Evolutionary conservation across 92 coral and sea anemone species (phyloP), one percentile per base, ranked within the genome.

Genomic region (Porites lobata): DNA sequence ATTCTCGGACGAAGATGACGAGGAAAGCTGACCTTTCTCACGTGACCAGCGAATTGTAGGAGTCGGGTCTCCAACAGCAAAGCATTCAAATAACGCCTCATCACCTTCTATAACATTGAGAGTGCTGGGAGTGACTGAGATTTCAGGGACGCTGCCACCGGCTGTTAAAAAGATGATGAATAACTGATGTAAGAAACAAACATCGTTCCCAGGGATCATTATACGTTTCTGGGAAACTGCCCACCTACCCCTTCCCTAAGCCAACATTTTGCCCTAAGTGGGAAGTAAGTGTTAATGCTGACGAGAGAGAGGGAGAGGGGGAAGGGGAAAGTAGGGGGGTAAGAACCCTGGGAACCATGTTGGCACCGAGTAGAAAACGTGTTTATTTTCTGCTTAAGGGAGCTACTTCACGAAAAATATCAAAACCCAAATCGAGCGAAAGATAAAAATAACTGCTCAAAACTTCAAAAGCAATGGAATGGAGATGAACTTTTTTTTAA

Each of bases 1-100:
- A 50, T 92, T 88, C 7, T 65, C 85, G 19, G 93, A 88, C 17
- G 92, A 76, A 1, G 99, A 91, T 5, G 94, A 90, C 69, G 83
- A 72, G 1, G 98, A 94, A 50, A 97, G 67, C 58, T 59, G 61
- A 13, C 97, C 99, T 52, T 85, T 91, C 50, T 83, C 87, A 56
- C 95, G 95, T 29, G 92, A 66, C 99, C 99, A 97, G 61, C 87
- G 89, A 50, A 95, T 75, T 53, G 72, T 91, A 11, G 98, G 96
- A 47, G 74, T 77, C 13, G 98, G 97, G 67, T 97, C 94, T 62
- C 99, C 99, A 18, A 80, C 66, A 12, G 95, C 95, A 22, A 85
- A 70, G 65, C 99, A 97, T 61, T 93, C 85, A 79, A 97, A 90
- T 76, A 84, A 88, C 69, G 98, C 96, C 69, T 89, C 91, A 59